Base-by-base conservation (phyloP, 2,113 vertebrate genomes). In the Actinemys pallida region DNA sequence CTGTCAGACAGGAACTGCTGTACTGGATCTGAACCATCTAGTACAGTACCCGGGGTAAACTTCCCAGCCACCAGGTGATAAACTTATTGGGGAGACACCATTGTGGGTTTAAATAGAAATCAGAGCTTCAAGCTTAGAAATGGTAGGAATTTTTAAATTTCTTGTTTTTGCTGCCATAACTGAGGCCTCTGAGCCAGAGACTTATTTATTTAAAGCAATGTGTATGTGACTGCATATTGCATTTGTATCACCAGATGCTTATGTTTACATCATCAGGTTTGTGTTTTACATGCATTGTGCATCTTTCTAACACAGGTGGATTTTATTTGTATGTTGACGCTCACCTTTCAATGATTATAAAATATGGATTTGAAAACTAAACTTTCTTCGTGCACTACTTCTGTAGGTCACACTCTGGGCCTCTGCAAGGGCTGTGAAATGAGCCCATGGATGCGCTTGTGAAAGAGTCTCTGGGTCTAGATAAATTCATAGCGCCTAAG, bases 291-390 rank as follows among this genome's bases (percentile, higher is more conserved):
- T 1, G 17, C 35, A 39, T 29, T 39, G 83, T 86, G 24, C 82
- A 0, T 53, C 84, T 50, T 89, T 85, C 85, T 85, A 35, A 92
- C 50, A 39, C 20, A 4, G 0, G 22, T 86, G 81, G 29, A 0
- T 81, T 93, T 52, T 1, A 91, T 94, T 96, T 97, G 95, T 96
- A 96, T 35, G 0, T 89, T 87, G 88, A 91, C n/a, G 88, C 91
- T 96, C 93, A 94, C 85, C 95, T 95, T 95, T 96, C 92, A 5
- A 83, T 87, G 90, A 97, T 97, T 97, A 97, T 96, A 97, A 96
- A 96, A 92, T 94, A 95, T 92, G 93, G 96, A 94, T 94, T 95
- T 4, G 0, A 81, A 90, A 86, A 6, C 31, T 1, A 22, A 39
- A 39, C 0, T 13, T 80, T 56, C 0, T 10, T 16, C 5, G 42